A percentile compares a stretch with the other conserved stretches of the same genome.
Evolutionary conservation across 2,113 vertebrate species (phyloP).

Genomic region (Antechinus flavipes): DNA sequence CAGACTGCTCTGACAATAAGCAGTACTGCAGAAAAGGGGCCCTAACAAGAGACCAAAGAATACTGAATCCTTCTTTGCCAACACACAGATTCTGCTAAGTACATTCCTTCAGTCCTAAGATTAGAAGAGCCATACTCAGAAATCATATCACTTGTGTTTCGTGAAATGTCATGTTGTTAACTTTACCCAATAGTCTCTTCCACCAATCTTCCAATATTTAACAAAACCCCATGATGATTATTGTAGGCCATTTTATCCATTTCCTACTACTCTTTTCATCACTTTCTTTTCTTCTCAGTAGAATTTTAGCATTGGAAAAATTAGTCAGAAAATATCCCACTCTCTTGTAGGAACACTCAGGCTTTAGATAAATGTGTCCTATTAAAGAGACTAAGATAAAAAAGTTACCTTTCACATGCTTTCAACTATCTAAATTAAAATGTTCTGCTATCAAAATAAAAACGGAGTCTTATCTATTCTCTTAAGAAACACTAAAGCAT

Average conservation of each 20-base stretch:
- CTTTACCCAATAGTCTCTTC: not conserved
- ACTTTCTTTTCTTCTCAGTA: not conserved
- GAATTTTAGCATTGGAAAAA: slow-evolving; percentile 27
- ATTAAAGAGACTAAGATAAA: too few species aligned
- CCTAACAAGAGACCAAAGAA: slow-evolving; percentile 4
- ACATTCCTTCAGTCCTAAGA: not conserved
- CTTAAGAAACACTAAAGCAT: not conserved
- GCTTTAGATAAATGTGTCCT: not conserved
- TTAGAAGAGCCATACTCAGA: not conserved
- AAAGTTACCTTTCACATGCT: not conserved
- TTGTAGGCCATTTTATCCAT: slow-evolving; percentile 33
- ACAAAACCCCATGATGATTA: slow-evolving; percentile 13
- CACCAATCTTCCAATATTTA: not conserved
- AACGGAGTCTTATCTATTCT: not conserved
- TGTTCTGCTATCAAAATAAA: not conserved
- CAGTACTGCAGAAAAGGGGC: not conserved
- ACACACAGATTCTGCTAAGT: not conserved
- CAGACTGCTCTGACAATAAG: not conserved
- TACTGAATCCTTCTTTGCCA: not conserved
- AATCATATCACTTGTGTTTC: not conserved
- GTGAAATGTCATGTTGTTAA: not conserved
- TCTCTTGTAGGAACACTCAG: not conserved
- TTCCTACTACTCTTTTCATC: slow-evolving; percentile 7
- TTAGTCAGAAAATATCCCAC: slow-evolving; percentile 3
- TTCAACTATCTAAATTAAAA: not conserved